Evolutionary conservation across 1,140 invertebrate species (phyloP), one percentile per base, ranked within the genome.

Genomic region (Brachionus koreanus): DNA sequence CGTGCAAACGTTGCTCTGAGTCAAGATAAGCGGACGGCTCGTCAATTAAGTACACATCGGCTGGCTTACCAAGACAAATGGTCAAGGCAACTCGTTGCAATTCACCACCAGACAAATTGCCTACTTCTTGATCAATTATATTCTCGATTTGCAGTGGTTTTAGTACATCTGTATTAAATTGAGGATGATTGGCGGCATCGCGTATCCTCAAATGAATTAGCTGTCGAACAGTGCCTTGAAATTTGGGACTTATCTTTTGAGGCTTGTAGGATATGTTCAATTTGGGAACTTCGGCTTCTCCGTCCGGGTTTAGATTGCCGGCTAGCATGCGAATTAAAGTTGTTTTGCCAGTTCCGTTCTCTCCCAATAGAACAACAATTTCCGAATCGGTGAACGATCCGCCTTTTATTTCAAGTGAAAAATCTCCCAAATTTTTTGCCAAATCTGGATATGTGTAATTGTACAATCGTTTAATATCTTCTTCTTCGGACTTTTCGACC

Each of bases 311-410:
- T 84, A 99, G 89, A 86, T 95, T 94, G 46, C 98, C 98, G 86
- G 97, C 98, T 84, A 99, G 90, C 94, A 99, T 95, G 86, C 95
- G 91, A 86, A 99, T 99, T 85, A 99, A 97, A 13, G 98, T 99
- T 0, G 98, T 99, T 90, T 99, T 99, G 61, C 98, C 98, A 63
- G 98, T 99, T 84, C 98, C 98, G 90, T 99, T 99, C 88, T 99
- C 98, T 82, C 98, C 98, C 69, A 99, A 90, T 86, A 99, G 90
- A 13, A 99, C 98, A 86, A 99, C 92, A 88, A 99, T 99, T 90
- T 99, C 98, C 3, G 98, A 99, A 89, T 99, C 98, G 25, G 97
- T 98, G 87, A 99, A 99, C 86, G 97, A 95, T 13, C 98, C 98
- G 83, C 92, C 90, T 82, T 93, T 91, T 9, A 99, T 93, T 3